Base-by-base conservation (phyloP, 2,113 vertebrate species). In the Chaetops frenatus region DNA sequence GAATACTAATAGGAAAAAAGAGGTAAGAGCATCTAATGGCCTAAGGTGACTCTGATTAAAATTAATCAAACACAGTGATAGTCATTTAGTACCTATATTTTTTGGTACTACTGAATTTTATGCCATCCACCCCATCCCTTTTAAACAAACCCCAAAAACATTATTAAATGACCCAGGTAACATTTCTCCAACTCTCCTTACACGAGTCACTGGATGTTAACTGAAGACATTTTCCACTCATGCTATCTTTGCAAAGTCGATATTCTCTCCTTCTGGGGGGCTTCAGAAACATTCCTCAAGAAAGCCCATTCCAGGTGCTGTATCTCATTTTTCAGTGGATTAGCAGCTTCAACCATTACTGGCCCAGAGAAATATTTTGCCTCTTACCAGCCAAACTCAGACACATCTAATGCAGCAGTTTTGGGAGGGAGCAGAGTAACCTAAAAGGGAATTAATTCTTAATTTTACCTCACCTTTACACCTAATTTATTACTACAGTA, bases 61-160 rank as follows among this genome's bases (percentile, higher is more conserved):
- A 78, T n/a, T 44, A 70, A 50, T 18, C n/a, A n/a, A 73, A 54
- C 12, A 40, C 4, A 70, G 20, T 1, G 7, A 51, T 4, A 62
- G 12, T 45, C 20, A 62, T 21, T 33, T 45, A 24, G 28, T 28
- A 62, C 8, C 5, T 58, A 1, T 6, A 19, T 40, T 65, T 65
- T 69, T 60, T 67, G 11, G 2, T 48, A 69, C 31, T 56, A 56
- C 11, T 64, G 22, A 76, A 64, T 72, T 64, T 42, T 28, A 54
- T 3, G 0, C 7, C 14, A 54, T 18, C 7, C 2, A 8, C 5
- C 2, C 1, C 0, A 4, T 0, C 0, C 1, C 12, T n/a, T 29
- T 4, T 1, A 48, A 47, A 53, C n/a, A 40, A 3, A 5, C 4
- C 12, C 42, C 42, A 12, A 45, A 8, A 12, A 66, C 7, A 38